Evolutionary conservation across 2,113 vertebrate species (phyloP).

Genomic region (Sus scrofa): DNA sequence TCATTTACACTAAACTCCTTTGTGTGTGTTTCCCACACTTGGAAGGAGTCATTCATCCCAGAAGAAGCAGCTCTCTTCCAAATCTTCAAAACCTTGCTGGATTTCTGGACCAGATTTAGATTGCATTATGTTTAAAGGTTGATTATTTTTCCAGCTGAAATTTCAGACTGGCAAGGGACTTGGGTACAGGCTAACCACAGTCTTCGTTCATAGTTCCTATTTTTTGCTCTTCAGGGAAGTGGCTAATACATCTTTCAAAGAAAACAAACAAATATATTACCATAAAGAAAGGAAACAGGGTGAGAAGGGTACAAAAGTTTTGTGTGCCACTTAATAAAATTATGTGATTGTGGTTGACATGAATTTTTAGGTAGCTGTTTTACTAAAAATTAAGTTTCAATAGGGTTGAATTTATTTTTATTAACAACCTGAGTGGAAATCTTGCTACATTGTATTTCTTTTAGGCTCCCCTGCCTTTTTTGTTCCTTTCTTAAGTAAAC

Average conservation of each 20-base stretch:
- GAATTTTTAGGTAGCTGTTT: background rate
- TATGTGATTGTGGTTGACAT: background rate
- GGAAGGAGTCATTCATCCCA: background rate
- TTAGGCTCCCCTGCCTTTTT: background rate
- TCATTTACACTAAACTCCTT: background rate
- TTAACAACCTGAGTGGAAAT: background rate
- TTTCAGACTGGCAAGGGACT: background rate
- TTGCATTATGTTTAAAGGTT: background rate
- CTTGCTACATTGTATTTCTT: conserved; percentile 3
- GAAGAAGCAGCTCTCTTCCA: background rate
- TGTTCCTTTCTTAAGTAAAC: background rate
- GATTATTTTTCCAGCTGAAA: background rate
- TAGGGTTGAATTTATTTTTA: conserved; percentile 8
- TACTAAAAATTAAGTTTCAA: background rate
- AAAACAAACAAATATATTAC: background rate
- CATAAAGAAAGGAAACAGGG: background rate
- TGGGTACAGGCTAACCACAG: background rate
- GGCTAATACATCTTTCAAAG: background rate
- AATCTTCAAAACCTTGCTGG: background rate
- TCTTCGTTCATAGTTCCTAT: background rate
- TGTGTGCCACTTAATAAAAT: background rate
- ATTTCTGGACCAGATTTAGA: background rate
- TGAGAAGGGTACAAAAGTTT: background rate
- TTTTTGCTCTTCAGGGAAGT: background rate
- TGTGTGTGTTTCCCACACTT: background rate